Base-by-base conservation (phyloP, 2,113 vertebrate species). In the Chaenocephalus aceratus region DNA sequence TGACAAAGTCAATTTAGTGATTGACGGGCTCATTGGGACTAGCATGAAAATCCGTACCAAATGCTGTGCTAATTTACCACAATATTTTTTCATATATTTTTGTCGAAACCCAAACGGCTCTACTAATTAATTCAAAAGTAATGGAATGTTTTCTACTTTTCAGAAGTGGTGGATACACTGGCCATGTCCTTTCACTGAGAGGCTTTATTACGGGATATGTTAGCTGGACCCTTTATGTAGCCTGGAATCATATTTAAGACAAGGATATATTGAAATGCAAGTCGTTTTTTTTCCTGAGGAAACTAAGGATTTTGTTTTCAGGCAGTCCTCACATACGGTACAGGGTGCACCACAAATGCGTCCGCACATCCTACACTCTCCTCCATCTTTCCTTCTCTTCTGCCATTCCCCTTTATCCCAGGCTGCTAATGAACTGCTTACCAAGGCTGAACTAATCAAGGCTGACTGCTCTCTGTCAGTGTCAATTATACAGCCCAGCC, bases 381-480 rank as follows among this genome's bases (percentile, higher is more conserved):
- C 69, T 77, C 87, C 51, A 64, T 83, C 82, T 65, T 76, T 84
- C 80, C 74, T 86, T 65, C 72, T 82, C 63, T 18, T 76, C 73
- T 56, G 23, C 73, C 36, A 36, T 82, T 74, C 72, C 65, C 79
- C 68, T 73, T 86, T 77, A 88, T 86, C 89, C 85, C 86, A 80
- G 73, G 77, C 76, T 78, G 88, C 82, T 93, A 95, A 95, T 94
- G 92, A 95, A 94, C 91, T 93, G 92, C 92, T 94, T 94, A 94
- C 91, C 86, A 93, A 93, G 87, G 89, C 93, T 92, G 90, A 94
- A 94, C 94, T 94, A 95, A 95, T 95, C 94, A 92, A 89, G 82
- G 91, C 92, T 94, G 94, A 95, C 94, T 93, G 91, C 91, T 94
- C 90, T 93, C 91, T 94, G 95, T 95, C 95, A 94, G 88, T 94